phyloP scores from a whole-genome alignment of 2,113 vertebrate genomes.

The Peromyscus californicus region DNA sequence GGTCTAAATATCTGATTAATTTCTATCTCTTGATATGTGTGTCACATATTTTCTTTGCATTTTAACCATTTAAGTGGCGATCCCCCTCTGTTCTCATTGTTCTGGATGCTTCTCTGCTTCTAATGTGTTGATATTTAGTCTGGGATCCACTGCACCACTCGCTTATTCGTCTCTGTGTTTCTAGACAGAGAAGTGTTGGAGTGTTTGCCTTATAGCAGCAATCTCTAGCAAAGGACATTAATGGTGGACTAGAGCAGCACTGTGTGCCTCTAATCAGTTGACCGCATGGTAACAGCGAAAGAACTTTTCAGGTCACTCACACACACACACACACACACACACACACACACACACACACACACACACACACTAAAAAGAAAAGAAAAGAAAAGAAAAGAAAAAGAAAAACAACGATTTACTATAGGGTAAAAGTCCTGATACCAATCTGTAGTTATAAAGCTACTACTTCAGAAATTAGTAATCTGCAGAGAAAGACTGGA shows the following conservation, averaged over 20 bases:
- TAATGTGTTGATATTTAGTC: slow-evolving; percentile 67
- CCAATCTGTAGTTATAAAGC: slow-evolving; percentile 18
- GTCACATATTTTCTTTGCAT: slow-evolving; percentile 47
- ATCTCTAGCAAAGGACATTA: slow-evolving; percentile 48
- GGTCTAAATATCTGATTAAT: slow-evolving; percentile 42
- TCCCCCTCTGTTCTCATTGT: slow-evolving; percentile 62
- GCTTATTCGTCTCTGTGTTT: slow-evolving; percentile 59
- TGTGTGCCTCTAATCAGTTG: slow-evolving; percentile 34
- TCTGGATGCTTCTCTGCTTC: slow-evolving; percentile 63
- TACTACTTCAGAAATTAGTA: not conserved
- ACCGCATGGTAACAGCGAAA: not conserved
- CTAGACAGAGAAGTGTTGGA: not conserved
- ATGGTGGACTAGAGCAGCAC: not conserved
- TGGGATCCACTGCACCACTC: slow-evolving; percentile 38
- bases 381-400: too few relatives aligned
- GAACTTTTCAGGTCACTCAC: not conserved
- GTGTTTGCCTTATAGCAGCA: slow-evolving; percentile 37
- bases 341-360: not conserved
- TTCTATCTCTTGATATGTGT: slow-evolving; percentile 50
- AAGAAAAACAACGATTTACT: not conserved
- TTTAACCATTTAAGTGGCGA: slow-evolving; percentile 29
- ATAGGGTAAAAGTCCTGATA: not conserved
- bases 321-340: not conserved
- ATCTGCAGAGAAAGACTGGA: not conserved
- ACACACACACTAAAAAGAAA: not conserved